A percentile compares a stretch with the other conserved stretches of the same genome.
These are phyloP conservation scores for Chelonoidis abingdonii DNA, from an alignment of 2,113 vertebrate species.

Conservation along the genomic window DNA sequence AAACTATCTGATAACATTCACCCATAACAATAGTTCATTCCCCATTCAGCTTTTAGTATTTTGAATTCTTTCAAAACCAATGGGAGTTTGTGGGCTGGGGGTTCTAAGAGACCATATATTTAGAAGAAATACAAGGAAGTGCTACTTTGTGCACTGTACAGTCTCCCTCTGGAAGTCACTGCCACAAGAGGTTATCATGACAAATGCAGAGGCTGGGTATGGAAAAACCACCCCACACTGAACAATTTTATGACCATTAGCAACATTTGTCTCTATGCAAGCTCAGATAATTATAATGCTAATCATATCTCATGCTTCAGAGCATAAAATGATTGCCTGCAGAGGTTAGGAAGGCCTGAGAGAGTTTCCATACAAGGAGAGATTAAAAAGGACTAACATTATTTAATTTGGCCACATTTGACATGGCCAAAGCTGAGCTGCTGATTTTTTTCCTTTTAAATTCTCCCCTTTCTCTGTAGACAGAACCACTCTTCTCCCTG, in stretches of 20 bases:
- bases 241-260: slow-evolving; percentile 63
- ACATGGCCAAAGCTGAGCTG: background rate
- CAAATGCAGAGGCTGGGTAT: slow-evolving; percentile 12
- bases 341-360: slow-evolving; percentile 57
- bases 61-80: slow-evolving; percentile 50
- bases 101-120: slow-evolving; percentile 45
- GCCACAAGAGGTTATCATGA: slow-evolving; percentile 13
- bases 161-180: slow-evolving; percentile 25
- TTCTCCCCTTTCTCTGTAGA: background rate
- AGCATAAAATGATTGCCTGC: slow-evolving; percentile 58
- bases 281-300: slow-evolving; percentile 56
- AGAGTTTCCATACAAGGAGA: slow-evolving; percentile 48
- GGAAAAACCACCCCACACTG: background rate
- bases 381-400: slow-evolving; percentile 53
- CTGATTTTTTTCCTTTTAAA: background rate
- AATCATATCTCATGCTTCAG: slow-evolving; percentile 70
- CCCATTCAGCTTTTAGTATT: slow-evolving; percentile 59
- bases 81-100: slow-evolving; percentile 38
- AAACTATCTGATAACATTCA: slow-evolving; percentile 69
- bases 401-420: slow-evolving; percentile 49
- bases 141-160: background rate
- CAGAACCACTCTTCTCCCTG: background rate
- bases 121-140: slow-evolving; percentile 6
- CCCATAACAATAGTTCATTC: slow-evolving; percentile 70
- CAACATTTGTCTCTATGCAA: slow-evolving; percentile 60